These are phyloP conservation scores for Liparis tanakae DNA, from an alignment of 2,797 vertebrate species.

Conservation along the genomic window DNA sequence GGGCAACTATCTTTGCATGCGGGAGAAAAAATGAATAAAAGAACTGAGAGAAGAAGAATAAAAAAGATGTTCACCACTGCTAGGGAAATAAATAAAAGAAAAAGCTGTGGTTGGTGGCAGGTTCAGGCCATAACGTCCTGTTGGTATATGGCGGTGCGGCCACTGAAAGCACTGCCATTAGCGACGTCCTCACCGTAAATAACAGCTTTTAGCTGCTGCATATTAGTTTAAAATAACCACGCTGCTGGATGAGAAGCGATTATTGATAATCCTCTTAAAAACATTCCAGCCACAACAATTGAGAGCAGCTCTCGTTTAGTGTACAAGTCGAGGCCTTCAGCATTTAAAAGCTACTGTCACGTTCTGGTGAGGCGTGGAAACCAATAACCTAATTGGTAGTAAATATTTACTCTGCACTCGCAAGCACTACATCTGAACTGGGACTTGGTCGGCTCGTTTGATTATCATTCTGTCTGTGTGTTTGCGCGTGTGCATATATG, in stretches of 20 bases:
- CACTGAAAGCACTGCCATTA: slow-evolving; percentile 43
- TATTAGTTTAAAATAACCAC: slow-evolving; percentile 69
- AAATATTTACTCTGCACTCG: slow-evolving; percentile 64
- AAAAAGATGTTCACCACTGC: background rate
- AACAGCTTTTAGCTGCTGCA: slow-evolving; percentile 50
- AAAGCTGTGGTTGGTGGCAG: slow-evolving; percentile 29
- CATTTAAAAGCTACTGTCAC: slow-evolving; percentile 34
- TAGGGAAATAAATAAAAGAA: background rate
- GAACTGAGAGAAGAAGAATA: slow-evolving; percentile 18
- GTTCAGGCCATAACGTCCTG: slow-evolving; percentile 52
- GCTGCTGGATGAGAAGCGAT: slow-evolving; percentile 48
- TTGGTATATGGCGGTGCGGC: slow-evolving; percentile 21
- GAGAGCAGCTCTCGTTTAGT: slow-evolving; percentile 30
- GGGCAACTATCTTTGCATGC: background rate
- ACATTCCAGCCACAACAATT: slow-evolving; percentile 63
- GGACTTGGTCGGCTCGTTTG: slow-evolving; percentile 27
- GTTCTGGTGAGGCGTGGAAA: slow-evolving; percentile 35
- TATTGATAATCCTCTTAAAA: slow-evolving; percentile 72
- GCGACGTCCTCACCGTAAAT: slow-evolving; percentile 22
- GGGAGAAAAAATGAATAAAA: slow-evolving; percentile 17
- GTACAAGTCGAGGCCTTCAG: slow-evolving; percentile 11
- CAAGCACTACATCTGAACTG: slow-evolving; percentile 43
- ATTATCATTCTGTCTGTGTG: slow-evolving; percentile 38
- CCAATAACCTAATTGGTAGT: slow-evolving; percentile 48
- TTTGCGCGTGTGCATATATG: background rate